phyloP scores from a whole-genome alignment of 35 echinoderm and acorn worm genomes.

The Apostichopus californicus region DNA sequence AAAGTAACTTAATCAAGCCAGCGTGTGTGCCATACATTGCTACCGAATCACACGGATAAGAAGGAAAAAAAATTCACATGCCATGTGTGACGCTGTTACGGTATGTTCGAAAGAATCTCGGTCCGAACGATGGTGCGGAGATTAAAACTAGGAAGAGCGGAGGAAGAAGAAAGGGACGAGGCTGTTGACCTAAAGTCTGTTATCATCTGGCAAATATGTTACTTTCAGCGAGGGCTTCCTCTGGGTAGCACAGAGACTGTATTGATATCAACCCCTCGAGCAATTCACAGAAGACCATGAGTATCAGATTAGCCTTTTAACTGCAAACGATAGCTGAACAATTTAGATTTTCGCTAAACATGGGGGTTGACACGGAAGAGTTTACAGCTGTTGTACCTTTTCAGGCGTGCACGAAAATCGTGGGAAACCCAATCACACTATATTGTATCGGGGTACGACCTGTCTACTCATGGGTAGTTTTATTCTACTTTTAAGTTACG shows the following conservation, averaged over 20 bases:
- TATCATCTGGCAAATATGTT: not conserved
- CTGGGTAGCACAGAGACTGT: not conserved
- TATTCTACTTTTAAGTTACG: too few relatives aligned
- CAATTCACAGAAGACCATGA: not conserved
- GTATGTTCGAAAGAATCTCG: not conserved
- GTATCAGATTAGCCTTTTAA: not conserved
- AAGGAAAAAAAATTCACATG: not conserved
- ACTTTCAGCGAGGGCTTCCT: not conserved
- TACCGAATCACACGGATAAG: not conserved
- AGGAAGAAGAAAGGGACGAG: not conserved
- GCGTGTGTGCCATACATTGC: not conserved
- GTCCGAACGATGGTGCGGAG: not conserved
- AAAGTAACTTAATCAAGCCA: not conserved
- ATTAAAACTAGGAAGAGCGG: not conserved
- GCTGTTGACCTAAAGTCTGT: not conserved
- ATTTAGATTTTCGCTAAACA: not conserved
- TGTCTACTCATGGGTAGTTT: too few relatives aligned
- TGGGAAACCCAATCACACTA: too few relatives aligned
- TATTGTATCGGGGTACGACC: too few relatives aligned
- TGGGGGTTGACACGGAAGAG: not conserved
- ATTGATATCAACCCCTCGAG: not conserved
- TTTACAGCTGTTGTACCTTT: conserved; percentile 1
- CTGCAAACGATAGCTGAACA: not conserved
- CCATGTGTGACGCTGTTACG: conserved; percentile 1
- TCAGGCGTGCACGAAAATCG: too few relatives aligned